Evolutionary conservation across 1,140 invertebrate species (phyloP).

Genomic region (Apis cerana): DNA sequence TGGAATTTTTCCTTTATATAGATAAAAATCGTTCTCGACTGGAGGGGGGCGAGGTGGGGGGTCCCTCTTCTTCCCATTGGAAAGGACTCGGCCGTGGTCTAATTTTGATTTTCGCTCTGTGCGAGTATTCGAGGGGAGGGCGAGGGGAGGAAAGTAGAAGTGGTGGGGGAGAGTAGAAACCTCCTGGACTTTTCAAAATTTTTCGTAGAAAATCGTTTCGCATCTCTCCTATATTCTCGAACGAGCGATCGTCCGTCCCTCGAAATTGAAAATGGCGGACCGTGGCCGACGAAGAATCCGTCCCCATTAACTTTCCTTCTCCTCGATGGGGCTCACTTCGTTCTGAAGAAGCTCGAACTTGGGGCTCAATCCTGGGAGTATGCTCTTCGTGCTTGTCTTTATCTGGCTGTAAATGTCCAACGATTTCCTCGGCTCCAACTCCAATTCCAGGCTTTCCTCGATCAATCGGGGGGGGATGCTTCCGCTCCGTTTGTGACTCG

Average conservation of each 20-base stretch:
- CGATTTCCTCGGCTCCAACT: conserved; percentile 75
- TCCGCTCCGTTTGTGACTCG: conserved; percentile 74
- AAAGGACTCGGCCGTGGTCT: neutral
- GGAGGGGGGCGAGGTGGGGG: too few relatives aligned
- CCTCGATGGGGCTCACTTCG: conserved; percentile 79
- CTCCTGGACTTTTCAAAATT: neutral
- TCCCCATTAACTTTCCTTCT: conserved; percentile 77
- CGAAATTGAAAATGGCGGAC: neutral
- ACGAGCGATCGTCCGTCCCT: too few relatives aligned
- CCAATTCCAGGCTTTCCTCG: conserved; percentile 72
- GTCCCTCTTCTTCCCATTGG: neutral
- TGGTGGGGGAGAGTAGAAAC: too few relatives aligned
- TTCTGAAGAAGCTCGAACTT: conserved; percentile 79
- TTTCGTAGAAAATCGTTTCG: conserved; percentile 11
- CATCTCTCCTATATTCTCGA: too few relatives aligned
- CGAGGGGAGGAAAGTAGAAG: too few relatives aligned
- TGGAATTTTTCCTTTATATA: neutral
- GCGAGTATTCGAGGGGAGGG: neutral
- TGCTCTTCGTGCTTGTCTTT: conserved; percentile 77
- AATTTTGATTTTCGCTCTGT: conserved; percentile 38
- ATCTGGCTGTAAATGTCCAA: conserved; percentile 79
- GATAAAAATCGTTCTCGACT: conserved; percentile 9
- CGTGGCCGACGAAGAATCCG: too few relatives aligned
- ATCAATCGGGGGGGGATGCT: conserved; percentile 77
- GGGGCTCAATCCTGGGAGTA: conserved; percentile 74